These are phyloP conservation scores for Peromyscus eremicus DNA, from an alignment of 2,797 vertebrate species.

Conservation along the genomic window DNA sequence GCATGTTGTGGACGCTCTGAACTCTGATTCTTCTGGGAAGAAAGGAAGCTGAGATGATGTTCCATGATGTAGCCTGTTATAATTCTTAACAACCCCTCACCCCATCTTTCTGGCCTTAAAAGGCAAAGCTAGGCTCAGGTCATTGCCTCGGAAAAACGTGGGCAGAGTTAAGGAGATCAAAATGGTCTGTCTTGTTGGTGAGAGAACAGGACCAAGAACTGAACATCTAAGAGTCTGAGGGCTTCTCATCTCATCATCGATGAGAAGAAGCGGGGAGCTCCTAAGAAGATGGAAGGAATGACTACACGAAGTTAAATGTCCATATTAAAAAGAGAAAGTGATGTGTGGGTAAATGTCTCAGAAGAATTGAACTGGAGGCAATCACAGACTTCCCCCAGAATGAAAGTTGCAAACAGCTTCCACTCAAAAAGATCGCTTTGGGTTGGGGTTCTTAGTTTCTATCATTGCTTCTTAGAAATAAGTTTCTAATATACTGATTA, in stretches of 20 bases:
- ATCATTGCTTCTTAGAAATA: background rate
- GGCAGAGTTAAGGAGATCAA: background rate
- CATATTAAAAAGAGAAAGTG: background rate
- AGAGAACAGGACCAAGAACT: slow-evolving; percentile 18
- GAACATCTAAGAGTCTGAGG: background rate
- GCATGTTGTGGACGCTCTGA: background rate
- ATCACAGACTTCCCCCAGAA: background rate
- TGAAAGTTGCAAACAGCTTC: background rate
- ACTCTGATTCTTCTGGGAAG: background rate
- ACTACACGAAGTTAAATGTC: background rate
- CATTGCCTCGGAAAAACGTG: background rate
- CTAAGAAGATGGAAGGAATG: background rate
- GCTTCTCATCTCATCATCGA: background rate
- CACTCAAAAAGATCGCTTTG: background rate
- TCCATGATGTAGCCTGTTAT: background rate
- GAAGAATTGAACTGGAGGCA: background rate
- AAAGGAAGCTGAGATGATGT: background rate
- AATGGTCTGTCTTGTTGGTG: background rate
- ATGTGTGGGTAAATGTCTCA: background rate
- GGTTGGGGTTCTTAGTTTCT: background rate
- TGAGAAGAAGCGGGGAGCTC: background rate
- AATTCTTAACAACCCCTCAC: background rate
- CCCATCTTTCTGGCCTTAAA: background rate
- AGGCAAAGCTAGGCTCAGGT: background rate
- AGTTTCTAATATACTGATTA: background rate